Conservation (phyloP, 2,888 invertebrate genomes). For the Nycteola revayana region DNA sequence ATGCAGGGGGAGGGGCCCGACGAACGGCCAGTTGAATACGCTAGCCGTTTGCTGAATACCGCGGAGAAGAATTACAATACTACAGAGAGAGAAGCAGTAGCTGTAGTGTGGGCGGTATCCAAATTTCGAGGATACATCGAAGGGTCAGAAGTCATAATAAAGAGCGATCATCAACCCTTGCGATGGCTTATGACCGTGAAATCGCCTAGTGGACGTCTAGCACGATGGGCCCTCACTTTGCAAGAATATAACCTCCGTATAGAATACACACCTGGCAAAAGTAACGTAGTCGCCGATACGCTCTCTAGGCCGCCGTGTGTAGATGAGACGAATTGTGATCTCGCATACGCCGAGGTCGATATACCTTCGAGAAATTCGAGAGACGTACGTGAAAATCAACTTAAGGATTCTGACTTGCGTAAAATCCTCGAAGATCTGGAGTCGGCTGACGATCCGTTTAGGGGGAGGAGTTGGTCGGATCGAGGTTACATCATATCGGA, state of each 20-base stretch:
- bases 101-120: constrained; percentile 4
- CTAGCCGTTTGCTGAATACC: constrained; percentile 1
- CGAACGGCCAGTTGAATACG: constrained; percentile 9
- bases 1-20: constrained; percentile 9
- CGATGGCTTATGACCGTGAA: constrained; percentile 5
- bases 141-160: not conserved
- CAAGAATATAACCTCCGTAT: constrained; percentile 1
- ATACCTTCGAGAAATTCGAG: not conserved
- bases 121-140: constrained; percentile 8
- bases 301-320: not conserved
- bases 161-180: constrained; percentile 6
- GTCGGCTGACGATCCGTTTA: constrained; percentile 1
- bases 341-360: not conserved
- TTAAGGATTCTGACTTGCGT: not conserved
- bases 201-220: constrained; percentile 2
- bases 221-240: not conserved
- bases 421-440: not conserved
- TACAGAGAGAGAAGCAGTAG: constrained; percentile 5
- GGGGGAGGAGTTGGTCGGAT: constrained; percentile 2
- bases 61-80: constrained; percentile 6
- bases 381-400: not conserved
- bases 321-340: not conserved
- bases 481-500: not conserved
- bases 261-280: constrained; percentile 1
- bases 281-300: not conserved